Percentiles rank a stretch among this genome's conserved stretches.
These are phyloP conservation scores for Siderastrea siderea DNA, from an alignment of 92 coral and sea anemone genomes.

Conservation along the genomic window DNA sequence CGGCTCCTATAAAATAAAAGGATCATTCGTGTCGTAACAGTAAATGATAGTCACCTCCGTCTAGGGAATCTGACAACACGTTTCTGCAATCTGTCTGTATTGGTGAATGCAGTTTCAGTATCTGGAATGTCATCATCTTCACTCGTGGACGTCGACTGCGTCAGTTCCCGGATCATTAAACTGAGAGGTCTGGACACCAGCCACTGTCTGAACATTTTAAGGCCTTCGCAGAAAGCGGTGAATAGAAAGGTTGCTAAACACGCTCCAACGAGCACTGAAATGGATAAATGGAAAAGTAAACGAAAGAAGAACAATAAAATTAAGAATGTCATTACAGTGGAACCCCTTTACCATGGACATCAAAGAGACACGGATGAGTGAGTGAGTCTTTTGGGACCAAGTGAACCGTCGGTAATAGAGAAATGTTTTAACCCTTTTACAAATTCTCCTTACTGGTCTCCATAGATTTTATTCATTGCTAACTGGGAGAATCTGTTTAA, in stretches of 20 bases:
- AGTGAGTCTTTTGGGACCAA: no score
- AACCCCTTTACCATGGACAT: background rate
- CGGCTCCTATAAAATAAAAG: no score
- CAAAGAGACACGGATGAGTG: no score
- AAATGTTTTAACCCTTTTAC: no score
- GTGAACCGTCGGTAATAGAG: no score
- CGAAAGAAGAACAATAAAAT: no score
- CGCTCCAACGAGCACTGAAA: slow-evolving; percentile 60
- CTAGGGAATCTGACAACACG: background rate
- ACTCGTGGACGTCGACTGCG: slow-evolving; percentile 18
- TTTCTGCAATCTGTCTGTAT: background rate
- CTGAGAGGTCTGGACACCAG: slow-evolving; percentile 22
- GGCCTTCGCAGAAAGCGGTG: slow-evolving; percentile 61
- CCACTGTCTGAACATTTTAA: slow-evolving; percentile 65
- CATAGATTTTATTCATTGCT: no score
- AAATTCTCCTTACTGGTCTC: no score
- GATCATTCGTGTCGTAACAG: no score
- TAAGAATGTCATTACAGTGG: background rate
- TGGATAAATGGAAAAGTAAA: no score
- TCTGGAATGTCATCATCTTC: slow-evolving; percentile 8
- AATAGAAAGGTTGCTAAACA: slow-evolving; percentile 57
- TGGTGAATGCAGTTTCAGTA: background rate
- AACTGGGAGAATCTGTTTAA: no score
- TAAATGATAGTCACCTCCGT: slow-evolving; percentile 6
- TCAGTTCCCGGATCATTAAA: background rate